A percentile compares a stretch with the other conserved stretches of the same genome.
Conservation (phyloP, 2,113 vertebrate species). For the Elachura formosa region DNA sequence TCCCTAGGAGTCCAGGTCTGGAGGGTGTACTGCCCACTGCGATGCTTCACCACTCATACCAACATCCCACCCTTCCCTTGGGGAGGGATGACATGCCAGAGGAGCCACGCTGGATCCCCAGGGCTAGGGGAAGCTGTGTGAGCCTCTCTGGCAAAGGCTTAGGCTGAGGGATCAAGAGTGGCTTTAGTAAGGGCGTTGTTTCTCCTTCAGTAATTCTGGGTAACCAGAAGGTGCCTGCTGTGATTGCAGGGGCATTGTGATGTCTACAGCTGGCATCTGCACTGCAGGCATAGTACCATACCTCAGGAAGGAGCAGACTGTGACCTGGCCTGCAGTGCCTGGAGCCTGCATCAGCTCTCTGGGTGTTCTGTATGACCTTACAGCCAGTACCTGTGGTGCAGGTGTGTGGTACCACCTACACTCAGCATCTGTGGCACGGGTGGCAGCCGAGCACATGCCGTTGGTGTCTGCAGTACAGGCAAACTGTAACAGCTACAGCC, state of each 20-base stretch:
- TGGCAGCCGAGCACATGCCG: accelerated
- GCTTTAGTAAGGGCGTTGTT: not conserved
- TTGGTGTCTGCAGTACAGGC: not conserved
- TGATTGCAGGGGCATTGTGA: not conserved
- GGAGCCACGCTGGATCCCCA: accelerated
- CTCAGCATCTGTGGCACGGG: accelerated
- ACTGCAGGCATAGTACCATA: accelerated
- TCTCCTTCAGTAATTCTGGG: not conserved
- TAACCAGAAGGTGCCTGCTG: not conserved
- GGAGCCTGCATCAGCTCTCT: not conserved
- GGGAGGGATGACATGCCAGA: accelerated
- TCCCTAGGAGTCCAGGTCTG: accelerated
- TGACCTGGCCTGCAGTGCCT: not conserved
- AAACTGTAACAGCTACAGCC: too few species aligned
- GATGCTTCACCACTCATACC: accelerated
- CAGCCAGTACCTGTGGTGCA: not conserved
- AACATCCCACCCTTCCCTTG: accelerated
- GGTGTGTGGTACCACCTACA: not conserved
- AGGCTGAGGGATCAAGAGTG: accelerated
- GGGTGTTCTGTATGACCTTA: accelerated
- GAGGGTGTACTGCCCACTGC: accelerated
- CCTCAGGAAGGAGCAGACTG: not conserved
- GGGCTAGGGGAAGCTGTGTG: not conserved
- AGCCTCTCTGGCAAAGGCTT: not conserved
- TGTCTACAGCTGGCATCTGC: accelerated